Evolutionary conservation across 2,888 invertebrate species (phyloP), one percentile per base, ranked within the genome.

Genomic region (Thymelicus acteon): DNA sequence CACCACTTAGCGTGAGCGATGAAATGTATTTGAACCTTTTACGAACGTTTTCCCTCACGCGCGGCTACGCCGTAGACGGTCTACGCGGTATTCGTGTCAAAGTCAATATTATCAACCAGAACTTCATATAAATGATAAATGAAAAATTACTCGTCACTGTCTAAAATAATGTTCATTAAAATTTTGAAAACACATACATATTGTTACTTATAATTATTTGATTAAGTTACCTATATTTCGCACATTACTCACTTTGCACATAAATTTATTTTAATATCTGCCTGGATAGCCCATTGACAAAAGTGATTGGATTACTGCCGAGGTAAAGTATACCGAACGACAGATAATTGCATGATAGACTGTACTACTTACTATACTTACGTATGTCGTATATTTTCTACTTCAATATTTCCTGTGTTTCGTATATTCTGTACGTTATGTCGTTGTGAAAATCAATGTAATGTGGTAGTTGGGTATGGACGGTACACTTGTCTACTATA

Each of bases 241-340:
- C 67, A 71, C 66, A 71, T 62, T 75, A 84, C 76, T 83, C 75
- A 82, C 74, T 75, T 75, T 82, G 79, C 77, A 80, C 84, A 81
- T 82, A 80, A 81, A 80, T 89, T 92, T 90, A 71, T 71, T 71
- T 88, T 80, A 83, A 84, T 86, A 90, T 89, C 87, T 87, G 85
- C 90, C 91, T 90, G 94, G 94, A 94, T 95, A 95, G 95, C 94
- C 97, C 97, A 93, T 97, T 98, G 95, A 97, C 97, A 93, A 97
- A 97, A 95, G 96, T 98, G 96, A 97, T 98, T 96, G 97, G 97
- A 95, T 96, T 97, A 90, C 95, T 98, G 95, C 96, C 98, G 96
- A 98, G 98, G 98, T 98, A 98, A 96, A 95, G 96, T 96, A 90
- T 82, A 76, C 72, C 72, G 19, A 65, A 60, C 52, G 58, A 71